Evolutionary conservation across 1,140 invertebrate species (phyloP).

Genomic region (Drosophila prosaltans): DNA sequence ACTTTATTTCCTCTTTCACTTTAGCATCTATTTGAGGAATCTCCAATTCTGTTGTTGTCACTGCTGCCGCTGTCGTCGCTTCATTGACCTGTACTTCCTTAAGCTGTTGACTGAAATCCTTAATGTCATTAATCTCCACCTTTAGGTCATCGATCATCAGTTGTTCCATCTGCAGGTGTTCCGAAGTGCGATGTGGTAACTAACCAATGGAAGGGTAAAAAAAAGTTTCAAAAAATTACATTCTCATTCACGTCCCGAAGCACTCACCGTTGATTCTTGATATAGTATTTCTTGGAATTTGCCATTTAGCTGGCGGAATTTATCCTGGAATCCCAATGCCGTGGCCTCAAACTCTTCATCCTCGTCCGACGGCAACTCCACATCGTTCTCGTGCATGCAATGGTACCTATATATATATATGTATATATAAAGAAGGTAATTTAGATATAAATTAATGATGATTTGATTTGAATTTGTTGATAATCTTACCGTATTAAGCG

Average conservation of each 20-base stretch:
- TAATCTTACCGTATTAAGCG: slow-evolving; percentile 86
- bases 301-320: slow-evolving; percentile 89
- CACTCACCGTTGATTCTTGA: slow-evolving; percentile 92
- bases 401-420: slow-evolving; percentile 86
- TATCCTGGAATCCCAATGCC: slow-evolving; percentile 89
- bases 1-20: slow-evolving; percentile 74
- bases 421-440: too few relatives aligned
- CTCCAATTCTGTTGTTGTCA: slow-evolving; percentile 7
- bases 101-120: slow-evolving; percentile 54
- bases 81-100: slow-evolving; percentile 41
- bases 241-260: fast-evolving
- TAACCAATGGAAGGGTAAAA: slow-evolving; percentile 19
- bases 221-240: not conserved
- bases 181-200: slow-evolving; percentile 77
- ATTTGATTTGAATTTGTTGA: not conserved
- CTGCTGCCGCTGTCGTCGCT: not conserved
- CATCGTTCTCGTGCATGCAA: slow-evolving; percentile 89
- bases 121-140: slow-evolving; percentile 69
- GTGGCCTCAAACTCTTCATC: slow-evolving; percentile 91
- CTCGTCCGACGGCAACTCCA: slow-evolving; percentile 87
- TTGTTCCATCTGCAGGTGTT: slow-evolving; percentile 69
- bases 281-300: slow-evolving; percentile 92
- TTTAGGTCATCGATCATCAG: slow-evolving; percentile 77
- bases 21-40: slow-evolving; percentile 31
- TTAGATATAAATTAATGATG: not conserved